Conservation (phyloP, 2,888 invertebrate genomes). For the Watsonalla binaria region DNA sequence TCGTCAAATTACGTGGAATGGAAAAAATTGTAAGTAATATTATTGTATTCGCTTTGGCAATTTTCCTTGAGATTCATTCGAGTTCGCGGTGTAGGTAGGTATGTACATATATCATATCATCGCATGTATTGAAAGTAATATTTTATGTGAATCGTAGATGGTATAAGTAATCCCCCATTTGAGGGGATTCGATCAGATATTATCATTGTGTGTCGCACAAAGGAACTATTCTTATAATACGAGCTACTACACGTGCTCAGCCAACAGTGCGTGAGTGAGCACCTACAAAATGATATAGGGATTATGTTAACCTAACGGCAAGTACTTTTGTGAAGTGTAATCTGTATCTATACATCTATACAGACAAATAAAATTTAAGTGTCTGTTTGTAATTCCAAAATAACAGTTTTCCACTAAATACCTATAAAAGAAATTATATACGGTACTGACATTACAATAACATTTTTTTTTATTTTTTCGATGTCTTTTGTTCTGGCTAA, state of each 20-base stretch:
- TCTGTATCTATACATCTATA: too few relatives aligned
- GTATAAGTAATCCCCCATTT: conserved; percentile 48
- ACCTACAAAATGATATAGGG: not conserved
- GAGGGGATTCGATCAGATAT: conserved; percentile 43
- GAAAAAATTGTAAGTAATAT: conserved; percentile 13
- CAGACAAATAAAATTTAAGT: too few relatives aligned
- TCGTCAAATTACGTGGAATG: conserved; percentile 19
- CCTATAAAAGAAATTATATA: too few relatives aligned
- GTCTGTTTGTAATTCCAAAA: too few relatives aligned
- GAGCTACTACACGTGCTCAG: not conserved
- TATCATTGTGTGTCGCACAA: conserved; percentile 43
- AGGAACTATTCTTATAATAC: conserved; percentile 28
- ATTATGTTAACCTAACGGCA: not conserved
- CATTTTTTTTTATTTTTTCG: too few relatives aligned
- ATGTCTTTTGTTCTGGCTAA: too few relatives aligned
- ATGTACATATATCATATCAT: conserved; percentile 12
- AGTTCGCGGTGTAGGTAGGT: conserved; percentile 8
- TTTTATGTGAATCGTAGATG: conserved; percentile 37
- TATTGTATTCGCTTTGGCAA: conserved; percentile 17
- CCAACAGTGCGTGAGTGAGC: not conserved
- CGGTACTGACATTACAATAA: too few relatives aligned
- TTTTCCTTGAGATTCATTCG: conserved; percentile 4
- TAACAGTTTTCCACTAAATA: too few relatives aligned
- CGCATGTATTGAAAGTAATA: conserved; percentile 32
- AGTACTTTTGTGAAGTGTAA: too few relatives aligned